Percentiles rank a stretch among this genome's conserved stretches.
Evolutionary conservation across 2,113 vertebrate species (phyloP).

Genomic region (Anolis sagrei): DNA sequence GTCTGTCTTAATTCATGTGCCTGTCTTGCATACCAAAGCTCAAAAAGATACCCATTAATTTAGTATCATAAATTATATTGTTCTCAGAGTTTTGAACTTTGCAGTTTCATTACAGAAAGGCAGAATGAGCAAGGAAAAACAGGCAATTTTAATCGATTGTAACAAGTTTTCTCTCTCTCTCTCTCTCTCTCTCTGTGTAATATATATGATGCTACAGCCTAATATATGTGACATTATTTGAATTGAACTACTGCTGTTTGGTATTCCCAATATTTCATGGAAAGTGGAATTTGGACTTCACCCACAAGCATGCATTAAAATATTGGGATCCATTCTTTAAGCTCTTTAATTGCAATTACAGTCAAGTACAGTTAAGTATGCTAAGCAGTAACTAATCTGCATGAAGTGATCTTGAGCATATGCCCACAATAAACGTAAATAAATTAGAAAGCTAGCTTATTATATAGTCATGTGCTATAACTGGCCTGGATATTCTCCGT

Average conservation of each 20-base stretch:
- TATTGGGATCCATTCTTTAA: background rate
- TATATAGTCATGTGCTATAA: background rate
- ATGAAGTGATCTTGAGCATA: conserved; percentile 23
- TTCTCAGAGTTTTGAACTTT: background rate
- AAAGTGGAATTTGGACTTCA: background rate
- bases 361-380: conserved; percentile 9
- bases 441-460: conserved; percentile 14
- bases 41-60: background rate
- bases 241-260: background rate
- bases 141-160: background rate
- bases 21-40: background rate
- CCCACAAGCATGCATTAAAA: background rate
- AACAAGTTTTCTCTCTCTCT: no score
- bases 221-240: background rate
- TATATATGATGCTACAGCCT: no score
- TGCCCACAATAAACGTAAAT: conserved; percentile 3
- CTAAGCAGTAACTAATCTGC: conserved; percentile 14
- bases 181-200: no score
- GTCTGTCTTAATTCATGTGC: background rate
- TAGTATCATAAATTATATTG: background rate
- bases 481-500: no score
- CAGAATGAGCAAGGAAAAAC: background rate
- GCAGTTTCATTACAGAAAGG: background rate
- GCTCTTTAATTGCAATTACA: background rate
- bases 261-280: background rate